Base-by-base conservation (phyloP, 2,113 vertebrate genomes). In the Megaceryle torquata region DNA sequence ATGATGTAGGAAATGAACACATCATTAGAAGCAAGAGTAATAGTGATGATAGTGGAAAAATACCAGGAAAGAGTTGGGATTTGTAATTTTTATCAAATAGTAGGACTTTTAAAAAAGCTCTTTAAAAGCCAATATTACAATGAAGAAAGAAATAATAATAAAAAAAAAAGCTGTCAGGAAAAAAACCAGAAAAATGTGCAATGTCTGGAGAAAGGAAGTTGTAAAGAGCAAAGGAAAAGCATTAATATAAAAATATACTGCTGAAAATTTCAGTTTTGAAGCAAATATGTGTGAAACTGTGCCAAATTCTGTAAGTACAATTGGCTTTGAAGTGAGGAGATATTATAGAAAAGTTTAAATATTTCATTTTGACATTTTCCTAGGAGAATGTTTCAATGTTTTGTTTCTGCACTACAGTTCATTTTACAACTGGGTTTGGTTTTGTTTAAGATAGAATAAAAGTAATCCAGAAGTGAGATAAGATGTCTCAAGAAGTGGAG, bases 201-300 rank as follows among this genome's bases (percentile, higher is more conserved):
- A 33, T 65, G 15, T 90, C 59, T 77, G 13, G 25, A 89, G 59
- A 94, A 96, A 88, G 41, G 24, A 97, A 88, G 68, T 65, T 86
- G 41, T 81, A 89, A 89, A 95, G 60, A 89, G 51, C 39, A 92
- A 86, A 83, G 37, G 53, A 91, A 65, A 91, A 37, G 4, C 35
- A 61, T 22, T 35, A 48, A 37, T 63, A 78, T 43, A 71, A 89
- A 87, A 64, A 69, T 60, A 72, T n/a, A 60, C 9, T 76, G 61
- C 79, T 76, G 82, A 88, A 90, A 92, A 88, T 71, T 53, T 10
- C 37, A 51, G 25, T 33, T 88, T 60, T 67, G 82, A 79, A 21
- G 25, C 90, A 94, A 91, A 13, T 54, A 63, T 28, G 79, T 85
- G 16, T 89, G 82, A 91, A 95, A 29, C 10, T 76, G 33, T 88